Percentiles rank a stretch among this genome's conserved stretches.
These are phyloP conservation scores for Gobionotothen gibberifrons DNA, from an alignment of 2,797 vertebrate species.

Conservation along the genomic window DNA sequence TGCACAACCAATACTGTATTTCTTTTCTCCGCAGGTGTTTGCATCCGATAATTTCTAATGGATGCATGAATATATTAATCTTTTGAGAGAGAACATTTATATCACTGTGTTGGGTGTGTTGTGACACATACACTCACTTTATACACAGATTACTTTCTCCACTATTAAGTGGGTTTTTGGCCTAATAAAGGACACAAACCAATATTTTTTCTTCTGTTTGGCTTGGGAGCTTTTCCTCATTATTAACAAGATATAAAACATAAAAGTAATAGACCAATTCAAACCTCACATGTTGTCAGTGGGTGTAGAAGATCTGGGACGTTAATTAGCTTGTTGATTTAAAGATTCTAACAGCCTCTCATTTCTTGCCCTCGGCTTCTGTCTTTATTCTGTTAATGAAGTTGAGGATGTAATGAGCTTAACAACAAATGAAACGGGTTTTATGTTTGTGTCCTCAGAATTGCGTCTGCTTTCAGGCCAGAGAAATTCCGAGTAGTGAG, in stretches of 20 bases:
- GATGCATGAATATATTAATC: constrained; percentile 78
- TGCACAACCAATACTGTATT: constrained; percentile 60
- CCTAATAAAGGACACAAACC: constrained; percentile 20
- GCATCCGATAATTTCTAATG: constrained; percentile 74
- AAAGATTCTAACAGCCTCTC: constrained; percentile 44
- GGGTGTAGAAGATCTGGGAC: constrained; percentile 25
- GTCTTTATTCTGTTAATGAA: constrained; percentile 64
- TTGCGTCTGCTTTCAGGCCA: constrained; percentile 31
- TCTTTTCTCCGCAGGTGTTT: constrained; percentile 79
- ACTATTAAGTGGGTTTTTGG: constrained; percentile 3
- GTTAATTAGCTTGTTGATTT: constrained; percentile 60
- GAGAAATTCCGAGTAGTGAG: constrained; percentile 36
- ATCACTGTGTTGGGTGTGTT: constrained; percentile 22
- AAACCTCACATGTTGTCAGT: constrained; percentile 23
- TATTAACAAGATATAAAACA: constrained; percentile 34
- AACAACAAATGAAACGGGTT: constrained; percentile 58
- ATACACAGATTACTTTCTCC: constrained; percentile 9
- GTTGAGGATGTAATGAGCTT: constrained; percentile 63
- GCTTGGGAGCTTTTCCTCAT: constrained; percentile 17
- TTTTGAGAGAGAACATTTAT: constrained; percentile 37
- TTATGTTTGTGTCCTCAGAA: constrained; percentile 48
- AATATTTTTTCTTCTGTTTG: constrained; percentile 17
- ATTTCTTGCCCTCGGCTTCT: constrained; percentile 51
- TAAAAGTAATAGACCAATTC: constrained; percentile 21
- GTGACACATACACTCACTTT: constrained; percentile 20